Conservation (phyloP, 2,888 invertebrate genomes). For the Seladonia tumulorum region DNA sequence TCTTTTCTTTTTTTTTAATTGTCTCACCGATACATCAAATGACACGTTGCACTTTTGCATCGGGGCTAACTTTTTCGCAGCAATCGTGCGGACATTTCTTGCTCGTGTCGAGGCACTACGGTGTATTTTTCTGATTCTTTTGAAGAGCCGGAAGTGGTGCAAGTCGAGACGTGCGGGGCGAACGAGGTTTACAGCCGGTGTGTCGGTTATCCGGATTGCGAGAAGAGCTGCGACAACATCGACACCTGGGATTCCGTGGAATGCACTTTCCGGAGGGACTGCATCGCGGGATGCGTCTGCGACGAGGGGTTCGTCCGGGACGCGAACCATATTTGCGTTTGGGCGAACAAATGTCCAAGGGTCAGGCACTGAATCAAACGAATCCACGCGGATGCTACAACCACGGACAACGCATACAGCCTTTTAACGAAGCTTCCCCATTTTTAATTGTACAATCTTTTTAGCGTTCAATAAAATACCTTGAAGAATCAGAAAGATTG, state of each 20-base stretch:
- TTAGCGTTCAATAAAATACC: neutral
- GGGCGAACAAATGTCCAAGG: conserved; percentile 56
- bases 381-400: neutral
- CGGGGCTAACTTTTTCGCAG: neutral
- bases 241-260: conserved; percentile 49
- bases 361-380: conserved; percentile 34
- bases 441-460: neutral
- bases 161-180: conserved; percentile 42
- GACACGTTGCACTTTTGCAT: neutral
- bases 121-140: conserved; percentile 9
- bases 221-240: conserved; percentile 68
- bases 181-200: conserved; percentile 65
- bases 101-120: neutral
- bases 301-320: conserved; percentile 62
- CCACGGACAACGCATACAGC: neutral
- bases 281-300: conserved; percentile 72
- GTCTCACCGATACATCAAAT: neutral
- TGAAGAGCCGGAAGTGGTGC: conserved; percentile 18
- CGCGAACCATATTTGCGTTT: conserved; percentile 46
- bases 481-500: neutral
- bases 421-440: neutral
- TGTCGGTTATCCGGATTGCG: conserved; percentile 63
- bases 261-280: conserved; percentile 61
- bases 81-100: neutral
- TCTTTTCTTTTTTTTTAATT: neutral